A percentile compares a stretch with the other conserved stretches of the same genome.
phyloP scores from a whole-genome alignment of 1,140 invertebrate species.

The Bursaphelenchus mucronatus region DNA sequence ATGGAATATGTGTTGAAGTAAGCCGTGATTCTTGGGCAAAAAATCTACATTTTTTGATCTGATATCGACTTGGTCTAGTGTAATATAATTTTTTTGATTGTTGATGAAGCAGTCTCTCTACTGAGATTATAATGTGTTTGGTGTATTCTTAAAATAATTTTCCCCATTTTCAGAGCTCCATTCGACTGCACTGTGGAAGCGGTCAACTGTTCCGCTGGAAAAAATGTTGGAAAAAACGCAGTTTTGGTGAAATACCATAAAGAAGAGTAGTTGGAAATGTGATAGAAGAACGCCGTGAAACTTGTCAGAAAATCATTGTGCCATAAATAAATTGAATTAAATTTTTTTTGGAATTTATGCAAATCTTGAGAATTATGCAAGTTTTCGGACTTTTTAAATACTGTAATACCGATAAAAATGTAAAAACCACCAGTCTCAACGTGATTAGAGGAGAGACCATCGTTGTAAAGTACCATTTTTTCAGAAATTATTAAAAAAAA shows the following conservation, averaged over 20 bases:
- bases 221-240: slow-evolving; percentile 50
- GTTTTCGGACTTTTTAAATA: neutral
- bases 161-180: slow-evolving; percentile 39
- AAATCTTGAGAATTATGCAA: neutral
- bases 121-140: no score
- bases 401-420: no score
- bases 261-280: neutral
- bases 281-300: no score
- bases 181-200: slow-evolving; percentile 40
- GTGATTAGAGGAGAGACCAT: no score
- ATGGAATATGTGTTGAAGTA: slow-evolving; percentile 73
- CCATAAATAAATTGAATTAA: neutral
- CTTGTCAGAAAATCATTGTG: no score
- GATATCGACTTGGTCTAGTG: neutral
- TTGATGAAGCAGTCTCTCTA: neutral
- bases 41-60: slow-evolving; percentile 13
- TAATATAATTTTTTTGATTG: neutral
- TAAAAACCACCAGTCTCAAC: no score
- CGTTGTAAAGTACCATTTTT: no score
- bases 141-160: no score
- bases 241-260: slow-evolving; percentile 62
- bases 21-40: neutral
- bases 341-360: no score
- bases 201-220: slow-evolving; percentile 42
- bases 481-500: no score